Evolutionary conservation across 2,888 invertebrate species (phyloP), one percentile per base, ranked within the genome.

Genomic region (Steinernema hermaphroditum): DNA sequence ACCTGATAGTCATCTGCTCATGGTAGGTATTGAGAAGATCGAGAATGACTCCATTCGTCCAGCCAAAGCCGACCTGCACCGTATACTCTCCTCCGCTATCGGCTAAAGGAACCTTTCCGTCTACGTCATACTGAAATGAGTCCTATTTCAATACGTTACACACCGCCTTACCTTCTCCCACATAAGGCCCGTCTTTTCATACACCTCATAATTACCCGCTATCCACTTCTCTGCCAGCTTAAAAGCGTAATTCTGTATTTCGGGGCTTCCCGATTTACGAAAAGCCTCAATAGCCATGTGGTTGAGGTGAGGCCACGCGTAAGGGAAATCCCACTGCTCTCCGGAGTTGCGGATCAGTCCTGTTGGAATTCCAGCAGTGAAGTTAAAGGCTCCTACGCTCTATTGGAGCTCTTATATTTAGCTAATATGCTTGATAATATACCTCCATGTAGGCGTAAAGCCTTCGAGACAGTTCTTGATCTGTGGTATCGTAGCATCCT

Each of bases 221-320:
- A 82, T 79, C 82, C 82, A 82, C 75, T 81, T 81, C 71, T 78
- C 71, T 0, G 82, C 82, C 32, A 82, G 71, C 16, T 70, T 54
- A 75, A 80, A 82, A 4, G 79, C 82, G 78, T 78, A 72, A 50
- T 81, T 78, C 57, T 82, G 82, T 77, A 79, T 78, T 43, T 78
- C 76, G 8, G 83, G 80, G 68, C 80, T 79, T 34, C 76, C 76
- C 12, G 78, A 78, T 72, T 82, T 83, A 32, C 91, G 90, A 70
- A 94, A 89, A 0, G 93, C 93, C 82, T 91, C 90, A 16, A 94
- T 91, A 81, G 94, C 89, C 69, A 94, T 91, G 85, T 94, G 92
- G 87, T 82, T 79, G 32, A 81, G 78, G 9, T 75, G 77, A 43
- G 34, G 19, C 70, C 50, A 76, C 14, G 46, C 71, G 24, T 71